Conservation (phyloP, 2,797 vertebrate species). For the Scleropages formosus region DNA sequence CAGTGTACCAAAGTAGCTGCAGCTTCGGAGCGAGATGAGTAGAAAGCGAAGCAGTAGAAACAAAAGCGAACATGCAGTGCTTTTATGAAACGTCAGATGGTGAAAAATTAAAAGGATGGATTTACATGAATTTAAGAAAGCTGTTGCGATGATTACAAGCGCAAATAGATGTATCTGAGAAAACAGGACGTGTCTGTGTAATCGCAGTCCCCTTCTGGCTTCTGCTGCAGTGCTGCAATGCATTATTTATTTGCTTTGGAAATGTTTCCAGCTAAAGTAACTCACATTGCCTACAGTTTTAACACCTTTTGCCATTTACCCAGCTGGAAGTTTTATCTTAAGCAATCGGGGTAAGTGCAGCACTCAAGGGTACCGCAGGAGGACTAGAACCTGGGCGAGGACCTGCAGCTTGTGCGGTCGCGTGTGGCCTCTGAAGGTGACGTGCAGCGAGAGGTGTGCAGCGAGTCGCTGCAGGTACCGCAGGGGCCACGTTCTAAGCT, state of each 20-base stretch:
- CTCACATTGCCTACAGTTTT: background rate
- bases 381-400: background rate
- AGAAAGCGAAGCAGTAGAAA: background rate
- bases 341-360: background rate
- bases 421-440: background rate
- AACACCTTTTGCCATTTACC: background rate
- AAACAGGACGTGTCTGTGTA: background rate
- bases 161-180: conserved; percentile 18
- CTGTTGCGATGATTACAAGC: conserved; percentile 1
- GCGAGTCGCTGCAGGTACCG: background rate
- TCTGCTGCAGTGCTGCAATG: background rate
- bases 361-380: background rate
- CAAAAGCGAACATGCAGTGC: background rate
- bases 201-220: background rate
- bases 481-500: background rate
- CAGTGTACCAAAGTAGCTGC: too few relatives aligned
- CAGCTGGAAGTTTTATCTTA: background rate
- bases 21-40: background rate
- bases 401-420: background rate
- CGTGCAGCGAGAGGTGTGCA: background rate
- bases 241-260: background rate
- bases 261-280: background rate
- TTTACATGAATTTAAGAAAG: too few relatives aligned
- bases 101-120: background rate
- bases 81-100: too few relatives aligned